These are phyloP conservation scores for Donacobius atricapilla DNA, from an alignment of 2,113 vertebrate genomes.

Conservation along the genomic window DNA sequence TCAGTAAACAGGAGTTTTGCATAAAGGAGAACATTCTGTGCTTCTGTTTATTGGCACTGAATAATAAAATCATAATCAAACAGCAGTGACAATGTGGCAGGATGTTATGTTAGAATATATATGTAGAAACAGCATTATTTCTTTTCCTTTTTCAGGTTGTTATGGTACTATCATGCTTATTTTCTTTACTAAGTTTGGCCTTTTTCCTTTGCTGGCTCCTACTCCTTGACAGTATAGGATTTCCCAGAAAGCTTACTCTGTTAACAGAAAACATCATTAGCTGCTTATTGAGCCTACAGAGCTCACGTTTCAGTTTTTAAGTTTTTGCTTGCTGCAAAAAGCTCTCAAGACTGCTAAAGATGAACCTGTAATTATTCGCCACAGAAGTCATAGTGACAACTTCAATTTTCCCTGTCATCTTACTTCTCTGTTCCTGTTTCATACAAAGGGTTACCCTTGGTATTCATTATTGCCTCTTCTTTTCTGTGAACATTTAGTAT, in stretches of 20 bases:
- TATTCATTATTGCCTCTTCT: neutral
- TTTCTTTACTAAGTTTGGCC: neutral
- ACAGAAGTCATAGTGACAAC: neutral
- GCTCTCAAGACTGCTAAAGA: neutral
- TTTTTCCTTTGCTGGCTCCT: neutral
- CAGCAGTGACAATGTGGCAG: neutral
- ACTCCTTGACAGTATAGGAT: neutral
- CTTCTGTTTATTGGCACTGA: neutral
- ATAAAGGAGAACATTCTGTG: neutral
- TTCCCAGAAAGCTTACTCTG: neutral
- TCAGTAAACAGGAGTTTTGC: neutral
- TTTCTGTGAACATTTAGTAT: neutral
- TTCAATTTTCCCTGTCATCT: neutral
- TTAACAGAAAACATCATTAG: neutral
- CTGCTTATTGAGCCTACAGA: neutral
- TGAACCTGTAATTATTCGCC: neutral
- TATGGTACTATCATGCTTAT: neutral
- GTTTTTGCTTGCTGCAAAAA: neutral
- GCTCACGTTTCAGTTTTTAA: neutral
- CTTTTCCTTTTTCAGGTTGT: neutral
- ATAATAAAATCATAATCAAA: conserved; percentile 13
- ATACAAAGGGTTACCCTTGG: neutral
- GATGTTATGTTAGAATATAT: neutral
- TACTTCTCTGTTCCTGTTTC: neutral
- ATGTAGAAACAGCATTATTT: neutral